These are phyloP conservation scores for Spatulosminthurus flaviceps DNA, from an alignment of 2,888 invertebrate species.

Conservation along the genomic window DNA sequence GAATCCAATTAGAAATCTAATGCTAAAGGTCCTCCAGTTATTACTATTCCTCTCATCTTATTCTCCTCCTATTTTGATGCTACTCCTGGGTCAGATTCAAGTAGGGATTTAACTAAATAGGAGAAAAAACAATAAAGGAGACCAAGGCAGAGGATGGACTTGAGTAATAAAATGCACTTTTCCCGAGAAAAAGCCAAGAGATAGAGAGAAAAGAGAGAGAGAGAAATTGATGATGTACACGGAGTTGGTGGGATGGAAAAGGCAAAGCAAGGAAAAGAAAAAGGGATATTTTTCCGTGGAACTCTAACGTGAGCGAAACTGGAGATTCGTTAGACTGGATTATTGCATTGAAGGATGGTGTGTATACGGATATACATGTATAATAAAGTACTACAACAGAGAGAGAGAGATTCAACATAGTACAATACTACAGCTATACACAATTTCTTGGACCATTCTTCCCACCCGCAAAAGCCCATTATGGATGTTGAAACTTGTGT, in stretches of 20 bases:
- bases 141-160: constrained; percentile 21
- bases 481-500: constrained; percentile 48
- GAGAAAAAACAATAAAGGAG: constrained; percentile 16
- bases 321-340: constrained; percentile 26
- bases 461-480: constrained; percentile 50
- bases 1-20: too few relatives aligned
- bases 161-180: constrained; percentile 57
- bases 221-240: constrained; percentile 47
- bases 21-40: too few relatives aligned
- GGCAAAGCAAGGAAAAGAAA: too few relatives aligned
- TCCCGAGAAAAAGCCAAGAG: constrained; percentile 38
- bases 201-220: too few relatives aligned
- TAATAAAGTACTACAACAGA: neutral
- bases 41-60: too few relatives aligned
- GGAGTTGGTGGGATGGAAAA: constrained; percentile 5
- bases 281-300: neutral
- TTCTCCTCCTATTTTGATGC: too few relatives aligned
- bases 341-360: constrained; percentile 31
- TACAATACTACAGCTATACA: neutral
- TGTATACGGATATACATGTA: constrained; percentile 25
- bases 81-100: neutral
- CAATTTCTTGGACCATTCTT: constrained; percentile 38
- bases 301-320: neutral
- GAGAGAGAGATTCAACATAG: neutral
- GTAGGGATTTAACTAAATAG: neutral